Conservation (phyloP, 1,140 invertebrate genomes). For the Heliconius himera region DNA sequence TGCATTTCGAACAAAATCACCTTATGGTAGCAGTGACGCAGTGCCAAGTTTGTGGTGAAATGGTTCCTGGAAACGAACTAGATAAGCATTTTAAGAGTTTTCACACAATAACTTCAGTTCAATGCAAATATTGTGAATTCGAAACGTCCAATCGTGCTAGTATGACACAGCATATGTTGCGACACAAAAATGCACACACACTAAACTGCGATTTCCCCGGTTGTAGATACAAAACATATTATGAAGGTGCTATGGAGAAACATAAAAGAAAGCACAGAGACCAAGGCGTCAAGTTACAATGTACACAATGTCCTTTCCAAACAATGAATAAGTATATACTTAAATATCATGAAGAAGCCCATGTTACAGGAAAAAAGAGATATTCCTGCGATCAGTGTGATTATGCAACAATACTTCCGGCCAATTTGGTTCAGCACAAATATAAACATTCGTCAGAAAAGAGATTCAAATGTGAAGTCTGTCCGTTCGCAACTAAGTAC, state of each 20-base stretch:
- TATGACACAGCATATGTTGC: slow-evolving; percentile 69
- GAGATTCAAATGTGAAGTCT: slow-evolving; percentile 73
- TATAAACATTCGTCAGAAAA: slow-evolving; percentile 75
- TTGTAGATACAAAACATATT: slow-evolving; percentile 70
- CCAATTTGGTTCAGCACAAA: slow-evolving; percentile 72
- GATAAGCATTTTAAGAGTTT: slow-evolving; percentile 65
- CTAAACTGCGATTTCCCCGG: slow-evolving; percentile 61
- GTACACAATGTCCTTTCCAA: slow-evolving; percentile 66
- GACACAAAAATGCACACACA: slow-evolving; percentile 70
- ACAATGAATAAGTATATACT: slow-evolving; percentile 76
- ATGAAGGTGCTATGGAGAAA: slow-evolving; percentile 69
- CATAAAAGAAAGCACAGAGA: slow-evolving; percentile 66
- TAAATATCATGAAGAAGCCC: slow-evolving; percentile 73
- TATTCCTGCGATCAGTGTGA: slow-evolving; percentile 72
- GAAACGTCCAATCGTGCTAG: slow-evolving; percentile 56
- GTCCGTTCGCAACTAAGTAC: slow-evolving; percentile 75
- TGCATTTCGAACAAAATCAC: slow-evolving; percentile 67
- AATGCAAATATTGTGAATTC: slow-evolving; percentile 70
- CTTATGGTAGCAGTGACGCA: slow-evolving; percentile 57
- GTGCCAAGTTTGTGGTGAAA: slow-evolving; percentile 73
- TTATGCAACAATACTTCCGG: slow-evolving; percentile 70
- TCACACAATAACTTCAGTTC: slow-evolving; percentile 52
- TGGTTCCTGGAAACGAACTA: slow-evolving; percentile 57
- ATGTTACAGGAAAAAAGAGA: slow-evolving; percentile 66
- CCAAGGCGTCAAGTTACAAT: slow-evolving; percentile 68